Evolutionary conservation across 2,888 invertebrate genomes (phyloP), one percentile per base, ranked within the genome.

Genomic region (Stratiomys singularior): DNA sequence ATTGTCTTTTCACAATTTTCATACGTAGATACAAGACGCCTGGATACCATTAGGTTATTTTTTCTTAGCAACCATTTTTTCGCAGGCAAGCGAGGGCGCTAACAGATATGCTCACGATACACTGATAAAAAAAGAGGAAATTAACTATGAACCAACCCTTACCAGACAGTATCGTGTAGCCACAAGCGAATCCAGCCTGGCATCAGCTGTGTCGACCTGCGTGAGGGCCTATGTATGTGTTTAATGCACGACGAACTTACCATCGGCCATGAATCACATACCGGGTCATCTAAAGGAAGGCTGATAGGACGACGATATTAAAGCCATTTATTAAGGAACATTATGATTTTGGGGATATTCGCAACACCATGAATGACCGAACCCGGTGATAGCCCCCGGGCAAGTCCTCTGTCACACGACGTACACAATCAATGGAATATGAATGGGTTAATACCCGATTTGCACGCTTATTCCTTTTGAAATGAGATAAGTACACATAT

Each of bases 401-500:
- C 25, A 13, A 13, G 23, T 21, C 60, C 44, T 74, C 25, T 60
- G 25, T 25, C 25, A 18, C 15, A 23, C 25, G 11, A 46, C 27
- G 27, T n/a, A 27, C 27, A 71, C 52, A 25, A 71, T 47, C 71
- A 21, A 52, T 30, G 18, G 72, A 56, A 72, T 30, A 52, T 56
- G 72, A 72, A 74, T 74, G 74, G 74, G 60, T 60, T 74, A 74
- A 60, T 74, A 74, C 58, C 58, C 72, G 37, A 74, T 74, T 74
- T 60, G 60, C 74, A 58, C 60, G 60, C 58, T 37, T 21, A 69
- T 47, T 47, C 74, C 74, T 21, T 37, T 1, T 60, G 74, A 25
- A 74, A 74, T 74, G 58, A 58, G 74, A 60, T 74, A 74, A 58
- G 74, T 58, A 60, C 60, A 74, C 74, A 74, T 74, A 74, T 74